phyloP scores from a whole-genome alignment of 2,797 vertebrate genomes.

The Petrocephalus sullivani region DNA sequence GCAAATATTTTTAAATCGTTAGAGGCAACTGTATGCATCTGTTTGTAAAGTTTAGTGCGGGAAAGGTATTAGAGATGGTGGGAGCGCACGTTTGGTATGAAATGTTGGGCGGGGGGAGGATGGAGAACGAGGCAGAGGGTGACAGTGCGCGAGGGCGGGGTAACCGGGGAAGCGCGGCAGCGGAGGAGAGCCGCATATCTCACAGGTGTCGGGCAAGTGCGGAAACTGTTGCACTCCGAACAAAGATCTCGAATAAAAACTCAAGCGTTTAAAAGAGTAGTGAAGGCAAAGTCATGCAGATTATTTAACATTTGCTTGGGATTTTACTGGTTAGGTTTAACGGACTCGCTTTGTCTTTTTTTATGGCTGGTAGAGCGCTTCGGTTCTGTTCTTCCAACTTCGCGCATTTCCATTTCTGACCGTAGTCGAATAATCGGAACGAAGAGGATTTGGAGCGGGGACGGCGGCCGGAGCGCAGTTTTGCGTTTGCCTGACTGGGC shows the following conservation, averaged over 20 bases:
- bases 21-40: background rate
- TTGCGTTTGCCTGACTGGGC: background rate
- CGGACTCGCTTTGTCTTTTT: background rate
- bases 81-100: background rate
- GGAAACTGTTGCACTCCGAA: constrained; percentile 22
- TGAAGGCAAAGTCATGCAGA: background rate
- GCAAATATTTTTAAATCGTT: background rate
- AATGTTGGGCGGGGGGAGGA: background rate
- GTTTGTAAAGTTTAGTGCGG: background rate
- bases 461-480: background rate
- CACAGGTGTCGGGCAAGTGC: constrained; percentile 61
- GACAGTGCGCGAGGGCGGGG: background rate
- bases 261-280: background rate
- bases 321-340: background rate
- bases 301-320: background rate
- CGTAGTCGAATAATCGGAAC: background rate
- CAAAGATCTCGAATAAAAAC: constrained; percentile 6
- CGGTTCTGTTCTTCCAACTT: background rate
- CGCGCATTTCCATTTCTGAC: background rate
- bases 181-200: constrained; percentile 43
- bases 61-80: background rate
- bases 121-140: background rate
- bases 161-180: constrained; percentile 26
- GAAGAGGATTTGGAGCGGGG: background rate
- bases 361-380: background rate